A percentile compares a stretch with the other conserved stretches of the same genome.
These are phyloP conservation scores for Nemotelus nigrinus DNA, from an alignment of 2,888 invertebrate species.

Conservation along the genomic window DNA sequence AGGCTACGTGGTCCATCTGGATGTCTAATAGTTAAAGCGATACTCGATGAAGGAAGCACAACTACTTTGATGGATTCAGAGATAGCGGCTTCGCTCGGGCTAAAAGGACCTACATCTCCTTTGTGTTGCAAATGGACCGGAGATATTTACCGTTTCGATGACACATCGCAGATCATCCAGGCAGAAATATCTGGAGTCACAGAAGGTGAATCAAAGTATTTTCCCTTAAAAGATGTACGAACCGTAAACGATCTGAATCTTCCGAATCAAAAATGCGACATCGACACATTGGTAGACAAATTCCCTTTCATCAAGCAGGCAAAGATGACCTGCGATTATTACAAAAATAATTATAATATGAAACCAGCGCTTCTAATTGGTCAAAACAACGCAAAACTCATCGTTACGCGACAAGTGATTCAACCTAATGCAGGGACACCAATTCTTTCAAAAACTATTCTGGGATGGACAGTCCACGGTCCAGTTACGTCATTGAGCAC, in stretches of 20 bases:
- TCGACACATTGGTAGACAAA: not conserved
- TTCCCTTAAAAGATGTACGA: not conserved
- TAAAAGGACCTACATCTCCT: not conserved
- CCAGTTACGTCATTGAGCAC: not conserved
- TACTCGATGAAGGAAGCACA: not conserved
- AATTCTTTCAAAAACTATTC: conserved; percentile 1
- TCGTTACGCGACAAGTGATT: not conserved
- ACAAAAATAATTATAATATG: not conserved
- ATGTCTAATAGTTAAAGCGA: not conserved
- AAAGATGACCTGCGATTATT: too few species aligned
- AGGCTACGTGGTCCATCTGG: not conserved
- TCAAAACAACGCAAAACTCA: not conserved
- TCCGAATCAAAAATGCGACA: not conserved
- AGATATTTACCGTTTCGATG: not conserved
- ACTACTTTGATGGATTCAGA: not conserved
- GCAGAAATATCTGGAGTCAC: not conserved
- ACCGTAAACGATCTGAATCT: not conserved
- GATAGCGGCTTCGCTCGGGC: too few species aligned
- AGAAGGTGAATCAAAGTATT: not conserved
- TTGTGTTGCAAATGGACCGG: not conserved
- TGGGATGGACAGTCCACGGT: not conserved
- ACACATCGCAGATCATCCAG: not conserved
- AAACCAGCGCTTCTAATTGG: not conserved
- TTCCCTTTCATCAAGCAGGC: not conserved
- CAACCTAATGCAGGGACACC: not conserved